Conservation (phyloP, 2,113 vertebrate genomes). For the Myotis brandtii region DNA sequence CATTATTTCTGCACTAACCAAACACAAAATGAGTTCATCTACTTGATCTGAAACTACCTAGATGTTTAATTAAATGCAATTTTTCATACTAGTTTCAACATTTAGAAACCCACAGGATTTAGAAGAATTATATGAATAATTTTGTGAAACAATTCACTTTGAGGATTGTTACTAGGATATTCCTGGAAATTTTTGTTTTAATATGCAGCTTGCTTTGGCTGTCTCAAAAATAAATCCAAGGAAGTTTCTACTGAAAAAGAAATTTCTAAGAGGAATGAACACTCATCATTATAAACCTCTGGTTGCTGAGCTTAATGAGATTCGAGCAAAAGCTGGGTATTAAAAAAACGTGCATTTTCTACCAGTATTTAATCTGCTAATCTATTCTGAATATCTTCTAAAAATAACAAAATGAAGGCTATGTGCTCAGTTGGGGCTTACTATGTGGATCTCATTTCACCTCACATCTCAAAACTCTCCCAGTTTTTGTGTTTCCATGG, state of each 20-base stretch:
- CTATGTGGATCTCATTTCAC: neutral
- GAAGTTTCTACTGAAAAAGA: neutral
- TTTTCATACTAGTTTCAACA: neutral
- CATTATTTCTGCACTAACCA: neutral
- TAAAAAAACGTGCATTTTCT: neutral
- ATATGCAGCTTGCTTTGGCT: neutral
- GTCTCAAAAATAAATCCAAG: conserved; percentile 27
- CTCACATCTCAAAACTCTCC: neutral
- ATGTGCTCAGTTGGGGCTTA: neutral
- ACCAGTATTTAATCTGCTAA: neutral
- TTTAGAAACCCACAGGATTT: conserved; percentile 31
- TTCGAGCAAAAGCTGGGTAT: neutral
- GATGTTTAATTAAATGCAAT: neutral
- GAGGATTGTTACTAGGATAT: neutral
- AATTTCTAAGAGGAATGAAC: neutral
- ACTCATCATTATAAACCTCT: neutral
- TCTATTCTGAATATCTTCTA: conserved; percentile 34
- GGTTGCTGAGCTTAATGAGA: conserved; percentile 31
- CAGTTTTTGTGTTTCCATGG: neutral
- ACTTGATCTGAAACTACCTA: conserved; percentile 45
- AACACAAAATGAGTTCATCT: neutral
- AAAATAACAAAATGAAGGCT: conserved; percentile 33
- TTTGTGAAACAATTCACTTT: conserved; percentile 33
- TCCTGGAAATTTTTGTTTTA: neutral
- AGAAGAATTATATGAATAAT: neutral